Base-by-base conservation (phyloP, 2,113 vertebrate genomes). In the Nesoenas mayeri region DNA sequence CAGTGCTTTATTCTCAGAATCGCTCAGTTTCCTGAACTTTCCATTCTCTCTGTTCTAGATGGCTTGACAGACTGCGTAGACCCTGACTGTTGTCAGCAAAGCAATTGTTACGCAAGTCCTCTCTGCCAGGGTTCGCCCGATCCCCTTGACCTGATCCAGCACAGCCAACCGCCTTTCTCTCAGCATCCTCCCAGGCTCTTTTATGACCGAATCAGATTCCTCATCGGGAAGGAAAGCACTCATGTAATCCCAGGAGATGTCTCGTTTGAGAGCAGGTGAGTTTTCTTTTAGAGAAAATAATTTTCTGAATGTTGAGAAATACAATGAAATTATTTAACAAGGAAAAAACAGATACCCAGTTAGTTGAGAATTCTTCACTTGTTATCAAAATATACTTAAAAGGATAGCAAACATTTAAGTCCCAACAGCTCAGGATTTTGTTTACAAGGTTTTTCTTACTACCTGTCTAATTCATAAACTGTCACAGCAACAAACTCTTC, bases 101-200 rank as follows among this genome's bases (percentile, higher is more conserved):
- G 98, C 97, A 99, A 98, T 86, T 99, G 99, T 77, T 98, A 98
- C 11, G 97, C 98, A 3, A 99, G 99, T 91, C 98, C 99, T 19
- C 98, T 99, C 91, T 99, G 99, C 89, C 99, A 99, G 90, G 99
- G 99, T 47, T 99, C 99, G 0, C 99, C 99, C 69, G 99, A 99
- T 97, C 99, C 99, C 51, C 97, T 99, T 86, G 99, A 99, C 95
- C 98, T 99, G 85, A 98, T 99, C 92, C 99, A 99, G 95, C 98
- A 99, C 96, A 99, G 97, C 96, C 98, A 98, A 19, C 96, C 97
- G 8, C 97, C 98, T 58, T 99, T 98, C 89, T 97, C 96, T 29
- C 98, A 98, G 74, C 98, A 98, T 58, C 98, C 98, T 66, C 98
- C 98, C 44, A 98, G 98, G 88, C 98, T 98, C 95, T 99, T 99